These are phyloP conservation scores for Alouatta palliata DNA, from an alignment of 2,113 vertebrate species.

Conservation along the genomic window DNA sequence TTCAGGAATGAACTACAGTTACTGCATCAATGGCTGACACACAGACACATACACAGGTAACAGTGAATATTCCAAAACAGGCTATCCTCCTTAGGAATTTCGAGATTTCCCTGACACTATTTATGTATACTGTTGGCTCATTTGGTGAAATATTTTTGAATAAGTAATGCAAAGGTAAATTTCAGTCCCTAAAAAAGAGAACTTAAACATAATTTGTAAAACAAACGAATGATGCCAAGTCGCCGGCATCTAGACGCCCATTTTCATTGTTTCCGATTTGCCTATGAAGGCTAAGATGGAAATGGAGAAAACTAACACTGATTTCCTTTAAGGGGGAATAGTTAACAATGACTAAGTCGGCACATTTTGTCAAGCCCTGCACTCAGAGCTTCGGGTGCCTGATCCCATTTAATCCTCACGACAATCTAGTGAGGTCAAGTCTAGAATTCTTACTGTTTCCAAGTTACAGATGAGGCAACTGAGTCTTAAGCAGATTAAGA, in stretches of 20 bases:
- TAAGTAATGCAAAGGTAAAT: not conserved
- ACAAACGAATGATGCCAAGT: not conserved
- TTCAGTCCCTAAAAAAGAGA: not conserved
- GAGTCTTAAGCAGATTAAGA: not conserved
- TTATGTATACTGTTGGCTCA: not conserved
- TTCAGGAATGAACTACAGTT: not conserved
- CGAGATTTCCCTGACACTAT: not conserved
- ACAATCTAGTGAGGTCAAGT: not conserved
- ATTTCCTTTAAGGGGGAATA: not conserved
- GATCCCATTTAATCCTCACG: not conserved
- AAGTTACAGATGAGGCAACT: not conserved
- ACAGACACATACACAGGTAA: not conserved
- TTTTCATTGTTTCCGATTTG: not conserved
- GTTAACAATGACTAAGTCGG: not conserved
- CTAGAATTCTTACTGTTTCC: not conserved
- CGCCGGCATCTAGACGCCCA: not conserved
- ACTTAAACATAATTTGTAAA: not conserved
- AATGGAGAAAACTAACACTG: not conserved
- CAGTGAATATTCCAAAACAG: not conserved
- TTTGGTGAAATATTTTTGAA: not conserved
- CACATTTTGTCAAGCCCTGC: not conserved
- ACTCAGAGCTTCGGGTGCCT: rapidly evolving
- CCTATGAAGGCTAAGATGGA: not conserved
- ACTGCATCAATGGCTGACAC: not conserved
- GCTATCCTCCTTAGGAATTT: not conserved